Conservation (phyloP, 2,888 invertebrate species). For the Neocrepidodera transversa region DNA sequence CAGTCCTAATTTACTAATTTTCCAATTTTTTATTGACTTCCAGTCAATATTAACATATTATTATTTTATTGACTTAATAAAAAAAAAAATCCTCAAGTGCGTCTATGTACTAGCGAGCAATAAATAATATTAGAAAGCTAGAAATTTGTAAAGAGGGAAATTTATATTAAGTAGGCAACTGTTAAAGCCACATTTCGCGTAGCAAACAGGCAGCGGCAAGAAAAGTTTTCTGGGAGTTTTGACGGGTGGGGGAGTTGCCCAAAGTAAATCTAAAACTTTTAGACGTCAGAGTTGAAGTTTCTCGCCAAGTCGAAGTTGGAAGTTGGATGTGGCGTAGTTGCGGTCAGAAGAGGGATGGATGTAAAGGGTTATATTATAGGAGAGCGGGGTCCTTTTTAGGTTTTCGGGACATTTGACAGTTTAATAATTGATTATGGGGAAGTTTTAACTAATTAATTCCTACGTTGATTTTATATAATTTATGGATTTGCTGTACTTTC, state of each 20-base stretch:
- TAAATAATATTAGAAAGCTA: slow-evolving; percentile 39
- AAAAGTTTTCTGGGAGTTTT: slow-evolving; percentile 39
- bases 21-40: too few species aligned
- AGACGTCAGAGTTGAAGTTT: slow-evolving; percentile 22
- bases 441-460: slow-evolving; percentile 9
- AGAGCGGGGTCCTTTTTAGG: not conserved
- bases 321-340: slow-evolving; percentile 4
- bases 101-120: not conserved
- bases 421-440: slow-evolving; percentile 6
- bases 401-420: slow-evolving; percentile 7
- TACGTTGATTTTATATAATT: not conserved
- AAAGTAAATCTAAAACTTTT: slow-evolving; percentile 20
- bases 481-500: too few species aligned
- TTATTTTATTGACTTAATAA: too few species aligned
- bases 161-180: slow-evolving; percentile 45
- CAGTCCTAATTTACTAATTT: too few species aligned
- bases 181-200: slow-evolving; percentile 43
- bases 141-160: slow-evolving; percentile 43
- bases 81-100: too few species aligned
- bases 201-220: slow-evolving; percentile 42
- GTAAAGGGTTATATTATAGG: not conserved
- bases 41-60: too few species aligned
- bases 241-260: slow-evolving; percentile 6
- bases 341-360: slow-evolving; percentile 8
- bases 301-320: slow-evolving; percentile 10